Conservation (phyloP, 2,797 vertebrate genomes). For the Propithecus deckenii region DNA sequence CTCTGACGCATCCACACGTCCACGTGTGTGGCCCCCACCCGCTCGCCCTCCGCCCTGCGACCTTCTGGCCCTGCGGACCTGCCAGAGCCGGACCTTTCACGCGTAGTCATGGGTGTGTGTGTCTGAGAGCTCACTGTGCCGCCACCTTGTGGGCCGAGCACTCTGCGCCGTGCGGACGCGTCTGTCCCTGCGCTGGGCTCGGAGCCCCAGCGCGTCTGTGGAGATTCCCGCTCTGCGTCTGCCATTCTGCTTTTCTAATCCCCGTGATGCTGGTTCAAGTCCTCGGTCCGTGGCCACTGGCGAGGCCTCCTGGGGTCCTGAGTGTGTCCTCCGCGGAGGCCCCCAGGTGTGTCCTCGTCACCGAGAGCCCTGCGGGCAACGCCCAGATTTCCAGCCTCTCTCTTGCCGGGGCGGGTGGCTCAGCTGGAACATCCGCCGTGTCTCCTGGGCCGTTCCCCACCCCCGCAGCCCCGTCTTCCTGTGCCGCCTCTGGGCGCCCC, state of each 20-base stretch:
- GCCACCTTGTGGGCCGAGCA: too few species aligned
- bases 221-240: background rate
- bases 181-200: accelerated
- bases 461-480: constrained; percentile 69
- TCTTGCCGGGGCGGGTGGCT: constrained; percentile 81
- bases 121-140: too few species aligned
- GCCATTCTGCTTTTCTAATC: background rate
- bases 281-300: background rate
- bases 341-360: constrained; percentile 79
- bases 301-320: background rate
- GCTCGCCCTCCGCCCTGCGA: too few species aligned
- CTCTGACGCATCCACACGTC: accelerated
- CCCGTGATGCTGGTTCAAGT: accelerated
- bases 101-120: background rate
- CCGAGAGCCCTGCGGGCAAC: constrained; percentile 77
- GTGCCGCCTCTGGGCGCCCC: background rate
- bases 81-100: background rate
- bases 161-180: background rate
- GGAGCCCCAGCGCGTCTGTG: background rate
- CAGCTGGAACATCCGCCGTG: constrained; percentile 78
- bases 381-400: constrained; percentile 82
- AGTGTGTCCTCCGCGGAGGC: background rate
- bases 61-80: too few species aligned
- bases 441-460: constrained; percentile 78
- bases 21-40: too few species aligned